phyloP scores from a whole-genome alignment of 1,140 invertebrate species.

The Grapholita molesta region DNA sequence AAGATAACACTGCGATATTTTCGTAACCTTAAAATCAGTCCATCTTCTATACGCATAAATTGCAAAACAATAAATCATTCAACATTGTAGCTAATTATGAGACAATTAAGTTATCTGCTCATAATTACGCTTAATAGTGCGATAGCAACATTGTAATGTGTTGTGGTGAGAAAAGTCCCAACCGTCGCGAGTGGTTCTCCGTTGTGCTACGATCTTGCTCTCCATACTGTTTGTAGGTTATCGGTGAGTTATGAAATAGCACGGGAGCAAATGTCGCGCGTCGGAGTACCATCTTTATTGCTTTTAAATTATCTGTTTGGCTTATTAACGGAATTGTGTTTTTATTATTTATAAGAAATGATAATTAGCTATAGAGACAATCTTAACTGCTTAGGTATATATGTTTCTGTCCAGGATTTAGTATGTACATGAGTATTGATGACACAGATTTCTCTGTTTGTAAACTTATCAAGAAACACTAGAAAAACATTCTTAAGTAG shows the following conservation, averaged over 20 bases:
- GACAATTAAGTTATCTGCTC: slow-evolving; percentile 2
- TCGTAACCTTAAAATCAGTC: neutral
- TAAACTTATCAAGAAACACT: too few relatives aligned
- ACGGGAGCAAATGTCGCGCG: neutral
- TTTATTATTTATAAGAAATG: neutral
- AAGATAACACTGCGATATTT: neutral
- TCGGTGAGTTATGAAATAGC: neutral
- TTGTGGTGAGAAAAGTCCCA: neutral
- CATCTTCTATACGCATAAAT: neutral
- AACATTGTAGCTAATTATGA: neutral
- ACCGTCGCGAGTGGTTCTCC: neutral
- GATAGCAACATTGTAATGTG: neutral
- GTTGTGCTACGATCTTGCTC: neutral
- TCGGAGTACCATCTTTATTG: neutral
- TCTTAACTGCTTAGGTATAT: too few relatives aligned
- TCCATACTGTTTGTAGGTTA: neutral
- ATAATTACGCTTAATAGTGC: slow-evolving; percentile 1
- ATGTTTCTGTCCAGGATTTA: too few relatives aligned
- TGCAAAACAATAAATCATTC: neutral
- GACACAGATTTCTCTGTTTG: too few relatives aligned
- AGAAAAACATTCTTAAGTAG: too few relatives aligned
- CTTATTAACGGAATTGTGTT: neutral
- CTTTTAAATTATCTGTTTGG: slow-evolving; percentile 1
- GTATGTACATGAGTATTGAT: too few relatives aligned
- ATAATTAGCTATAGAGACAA: neutral